Base-by-base conservation (phyloP, 2,888 invertebrate species). In the Acronicta aceris region DNA sequence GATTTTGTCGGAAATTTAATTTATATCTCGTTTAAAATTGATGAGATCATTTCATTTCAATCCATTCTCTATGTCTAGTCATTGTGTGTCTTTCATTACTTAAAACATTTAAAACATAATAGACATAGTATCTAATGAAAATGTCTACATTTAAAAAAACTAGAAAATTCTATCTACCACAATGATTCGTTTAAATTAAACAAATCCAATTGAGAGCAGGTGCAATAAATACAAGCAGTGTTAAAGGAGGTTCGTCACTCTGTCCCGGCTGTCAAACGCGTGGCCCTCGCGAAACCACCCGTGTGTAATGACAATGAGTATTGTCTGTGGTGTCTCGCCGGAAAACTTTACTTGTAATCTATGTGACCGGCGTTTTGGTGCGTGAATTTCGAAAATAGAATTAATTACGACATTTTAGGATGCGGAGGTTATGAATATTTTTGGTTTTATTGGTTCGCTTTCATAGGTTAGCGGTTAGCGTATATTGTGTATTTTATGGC, bases 321-420 rank as follows among this genome's bases (percentile, higher is more conserved):
- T 93, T 93, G 93, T 93, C 92, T 93, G 88, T 89, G 92, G 91
- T 88, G 94, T 91, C 88, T 91, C 92, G 91, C 92, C 90, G 91
- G 90, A 91, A 91, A 93, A 93, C 91, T 93, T 93, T 88, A 91
- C 87, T 91, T 92, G 88, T 93, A 91, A 92, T 93, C 90, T 92
- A 89, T 87, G 89, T 89, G 92, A 89, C 84, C 40, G 52, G 15
- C 40, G 56, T 45, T 59, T 58, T 61, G 57, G 60, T 56, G 68
- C 62, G 56, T 65, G 27, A 49, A 62, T 56, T 65, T 71, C 63
- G 62, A 53, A 62, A 71, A 63, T 73, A 21, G 77, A 73, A 73
- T 73, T 62, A 59, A 59, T 73, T 57, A 51, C 30, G 43, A 38
- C 71, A 56, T 63, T 75, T 75, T 56, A 52, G 47, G 27, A 55